Conservation (phyloP, 2,888 invertebrate species). For the Pristionchus japonicus region DNA sequence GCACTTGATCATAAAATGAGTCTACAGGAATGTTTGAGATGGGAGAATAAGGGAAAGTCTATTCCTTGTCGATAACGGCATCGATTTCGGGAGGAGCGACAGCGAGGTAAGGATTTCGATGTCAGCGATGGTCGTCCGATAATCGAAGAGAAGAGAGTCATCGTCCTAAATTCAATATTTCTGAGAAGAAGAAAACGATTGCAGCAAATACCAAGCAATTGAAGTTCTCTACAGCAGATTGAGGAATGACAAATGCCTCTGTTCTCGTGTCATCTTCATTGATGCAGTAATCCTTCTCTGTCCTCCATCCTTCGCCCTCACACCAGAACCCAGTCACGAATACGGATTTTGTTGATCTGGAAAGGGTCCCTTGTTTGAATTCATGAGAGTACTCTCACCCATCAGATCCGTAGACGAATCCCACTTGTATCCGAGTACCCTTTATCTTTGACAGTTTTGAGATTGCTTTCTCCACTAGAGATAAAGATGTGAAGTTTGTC, state of each 20-base stretch:
- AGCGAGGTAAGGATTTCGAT: not conserved
- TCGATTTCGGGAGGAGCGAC: slow-evolving; percentile 27
- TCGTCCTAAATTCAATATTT: not conserved
- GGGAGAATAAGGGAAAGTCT: not conserved
- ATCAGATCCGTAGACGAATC: slow-evolving; percentile 2
- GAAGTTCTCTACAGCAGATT: not conserved
- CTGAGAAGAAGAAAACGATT: not conserved
- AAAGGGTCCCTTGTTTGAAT: not conserved
- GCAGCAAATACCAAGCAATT: slow-evolving; percentile 38
- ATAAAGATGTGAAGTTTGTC: not conserved
- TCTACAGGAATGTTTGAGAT: not conserved
- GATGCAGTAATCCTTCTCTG: not conserved
- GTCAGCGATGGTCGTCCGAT: not conserved
- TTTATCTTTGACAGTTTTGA: not conserved
- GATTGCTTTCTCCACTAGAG: not conserved
- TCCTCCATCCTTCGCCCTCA: not conserved
- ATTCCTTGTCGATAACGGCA: not conserved
- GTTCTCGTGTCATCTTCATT: not conserved
- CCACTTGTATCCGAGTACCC: not conserved
- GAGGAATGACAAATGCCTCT: not conserved
- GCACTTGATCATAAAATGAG: not conserved
- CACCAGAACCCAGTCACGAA: slow-evolving; percentile 6
- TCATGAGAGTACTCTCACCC: not conserved
- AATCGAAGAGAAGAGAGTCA: not conserved
- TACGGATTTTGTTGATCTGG: not conserved